Evolutionary conservation across 2,888 invertebrate genomes (phyloP), one percentile per base, ranked within the genome.

Genomic region (Lycaena phlaeas): DNA sequence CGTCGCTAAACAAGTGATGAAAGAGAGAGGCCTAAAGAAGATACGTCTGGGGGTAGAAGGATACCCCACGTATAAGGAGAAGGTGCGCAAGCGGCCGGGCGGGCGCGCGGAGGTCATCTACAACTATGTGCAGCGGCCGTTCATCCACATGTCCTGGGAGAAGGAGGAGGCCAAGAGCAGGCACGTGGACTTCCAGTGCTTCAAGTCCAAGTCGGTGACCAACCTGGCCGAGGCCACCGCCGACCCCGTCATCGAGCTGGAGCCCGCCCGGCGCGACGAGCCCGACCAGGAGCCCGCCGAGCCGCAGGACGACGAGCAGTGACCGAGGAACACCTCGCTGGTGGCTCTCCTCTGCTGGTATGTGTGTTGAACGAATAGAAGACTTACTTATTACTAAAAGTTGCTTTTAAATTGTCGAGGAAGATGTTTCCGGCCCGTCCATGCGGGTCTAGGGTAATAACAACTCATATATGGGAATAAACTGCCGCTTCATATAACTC

Each of bases 141-240:
- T 99, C 75, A 95, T 99, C 40, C 97, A 98, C 65, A 96, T 97
- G 94, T 97, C 97, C 0, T 99, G 99, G 99, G 99, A 99, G 69
- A 99, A 99, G 61, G 99, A 99, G 64, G 99, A 99, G 62, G 98
- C 98, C 0, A 97, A 98, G 66, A 97, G 96, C 62, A 90, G 99
- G 1, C 99, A 99, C 67, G 99, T 99, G 0, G 99, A 99, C 74
- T 99, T 98, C 64, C 96, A 98, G 82, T 98, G 98, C 68, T 97
- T 98, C 41, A 98, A 97, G 75, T 97, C 96, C 2, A 98, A 98
- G 67, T 97, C 97, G 0, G 97, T 98, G 17, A 98, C 97, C 6
- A 98, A 98, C 77, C 82, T 98, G 47, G 96, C 97, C 0, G 97
- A 97, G 59, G 97, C 96, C 0, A 95, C 96, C 0, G 96, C 96